These are phyloP conservation scores for Drosophila birchii DNA, from an alignment of 2,888 invertebrate genomes.

Conservation along the genomic window DNA sequence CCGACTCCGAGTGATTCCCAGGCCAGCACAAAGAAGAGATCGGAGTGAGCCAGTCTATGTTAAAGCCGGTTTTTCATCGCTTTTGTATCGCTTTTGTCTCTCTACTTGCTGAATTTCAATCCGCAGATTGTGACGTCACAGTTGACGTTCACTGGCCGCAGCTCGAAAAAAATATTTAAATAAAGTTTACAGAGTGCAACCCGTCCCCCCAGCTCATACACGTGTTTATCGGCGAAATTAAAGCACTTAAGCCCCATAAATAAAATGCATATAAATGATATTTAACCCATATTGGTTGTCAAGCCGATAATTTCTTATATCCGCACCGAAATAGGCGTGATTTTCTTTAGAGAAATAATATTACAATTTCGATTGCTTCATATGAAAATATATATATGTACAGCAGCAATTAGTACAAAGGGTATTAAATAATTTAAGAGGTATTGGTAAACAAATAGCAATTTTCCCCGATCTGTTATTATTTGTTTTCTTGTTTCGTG, in stretches of 20 bases:
- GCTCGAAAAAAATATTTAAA: constrained; percentile 41
- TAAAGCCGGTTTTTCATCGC: constrained; percentile 55
- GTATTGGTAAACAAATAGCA: constrained; percentile 1
- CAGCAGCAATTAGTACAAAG: constrained; percentile 23
- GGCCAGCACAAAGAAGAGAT: constrained; percentile 39
- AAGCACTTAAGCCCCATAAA: constrained; percentile 65
- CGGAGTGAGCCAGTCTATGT: constrained; percentile 29
- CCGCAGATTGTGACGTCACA: constrained; percentile 69
- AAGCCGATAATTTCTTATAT: constrained; percentile 42
- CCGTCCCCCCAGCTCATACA: constrained; percentile 21
- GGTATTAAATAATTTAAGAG: constrained; percentile 18
- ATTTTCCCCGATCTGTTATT: constrained; percentile 5
- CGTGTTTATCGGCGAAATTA: constrained; percentile 57
- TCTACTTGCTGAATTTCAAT: constrained; percentile 7
- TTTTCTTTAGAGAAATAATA: constrained; percentile 49
- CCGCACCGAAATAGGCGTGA: constrained; percentile 52
- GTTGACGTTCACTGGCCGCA: constrained; percentile 57
- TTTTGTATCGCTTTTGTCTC: constrained; percentile 29
- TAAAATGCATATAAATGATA: constrained; percentile 65
- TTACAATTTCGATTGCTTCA: background rate
- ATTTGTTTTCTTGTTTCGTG: constrained; percentile 6
- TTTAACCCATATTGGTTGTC: constrained; percentile 76
- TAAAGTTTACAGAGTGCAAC: constrained; percentile 41
- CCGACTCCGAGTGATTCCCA: constrained; percentile 43
- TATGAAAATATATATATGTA: background rate